Conservation (phyloP, 2,888 invertebrate genomes). For the Hipparchia sbordonii region DNA sequence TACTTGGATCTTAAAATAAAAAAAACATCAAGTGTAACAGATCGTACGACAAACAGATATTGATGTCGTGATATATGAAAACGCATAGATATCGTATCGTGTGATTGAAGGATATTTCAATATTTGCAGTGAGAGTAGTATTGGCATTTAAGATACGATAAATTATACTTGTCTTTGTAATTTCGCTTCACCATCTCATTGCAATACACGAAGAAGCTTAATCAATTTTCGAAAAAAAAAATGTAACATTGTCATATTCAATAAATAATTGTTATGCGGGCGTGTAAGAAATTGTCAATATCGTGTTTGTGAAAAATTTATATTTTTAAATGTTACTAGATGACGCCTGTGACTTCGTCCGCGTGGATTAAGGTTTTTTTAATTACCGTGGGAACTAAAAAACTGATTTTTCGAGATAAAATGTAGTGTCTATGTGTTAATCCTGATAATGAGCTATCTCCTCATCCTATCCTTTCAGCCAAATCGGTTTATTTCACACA, state of each 20-base stretch:
- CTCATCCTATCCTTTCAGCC: too few species aligned
- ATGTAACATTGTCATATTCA: constrained; percentile 26
- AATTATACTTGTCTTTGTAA: constrained; percentile 34
- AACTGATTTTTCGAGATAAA: too few species aligned
- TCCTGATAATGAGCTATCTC: too few species aligned
- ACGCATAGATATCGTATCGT: neutral
- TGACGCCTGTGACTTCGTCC: too few species aligned
- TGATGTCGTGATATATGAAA: neutral
- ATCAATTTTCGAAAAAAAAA: constrained; percentile 26
- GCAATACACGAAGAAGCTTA: constrained; percentile 27
- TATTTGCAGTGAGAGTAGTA: constrained; percentile 7
- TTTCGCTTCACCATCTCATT: constrained; percentile 31
- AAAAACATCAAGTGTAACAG: too few species aligned
- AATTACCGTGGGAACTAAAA: too few species aligned
- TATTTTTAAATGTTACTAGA: constrained; percentile 9
- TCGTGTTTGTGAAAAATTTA: constrained; percentile 21
- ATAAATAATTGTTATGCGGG: constrained; percentile 23
- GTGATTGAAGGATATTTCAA: neutral
- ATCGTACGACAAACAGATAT: too few species aligned
- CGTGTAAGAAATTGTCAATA: constrained; percentile 21
- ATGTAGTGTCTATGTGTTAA: too few species aligned
- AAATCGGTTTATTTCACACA: too few species aligned
- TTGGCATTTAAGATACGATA: constrained; percentile 32
- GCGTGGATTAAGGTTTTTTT: too few species aligned
- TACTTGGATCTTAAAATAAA: too few species aligned